phyloP scores from a whole-genome alignment of 2,797 vertebrate genomes.

The Xiphorhynchus erythropygius region DNA sequence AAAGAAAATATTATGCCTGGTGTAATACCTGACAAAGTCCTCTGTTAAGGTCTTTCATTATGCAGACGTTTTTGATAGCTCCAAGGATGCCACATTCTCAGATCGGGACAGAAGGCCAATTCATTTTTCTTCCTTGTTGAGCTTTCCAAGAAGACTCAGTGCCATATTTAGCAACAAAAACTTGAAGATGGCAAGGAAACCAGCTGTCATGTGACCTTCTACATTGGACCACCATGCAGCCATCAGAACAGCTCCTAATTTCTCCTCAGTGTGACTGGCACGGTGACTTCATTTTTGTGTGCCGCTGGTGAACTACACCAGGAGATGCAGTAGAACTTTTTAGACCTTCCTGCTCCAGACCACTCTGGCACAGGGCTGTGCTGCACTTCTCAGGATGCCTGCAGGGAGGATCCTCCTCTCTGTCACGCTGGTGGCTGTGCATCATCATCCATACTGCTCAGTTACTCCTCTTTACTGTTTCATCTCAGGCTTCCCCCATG shows the following conservation, averaged over 20 bases:
- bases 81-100: not conserved
- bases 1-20: not conserved
- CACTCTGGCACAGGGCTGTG: not conserved
- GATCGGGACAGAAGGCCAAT: not conserved
- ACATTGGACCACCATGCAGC: not conserved
- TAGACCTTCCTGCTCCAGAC: not conserved
- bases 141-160: not conserved
- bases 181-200: not conserved
- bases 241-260: not conserved
- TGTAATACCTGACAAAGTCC: not conserved
- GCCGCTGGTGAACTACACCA: not conserved
- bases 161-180: not conserved
- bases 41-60: not conserved
- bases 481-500: not conserved
- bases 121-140: not conserved
- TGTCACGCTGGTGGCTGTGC: not conserved
- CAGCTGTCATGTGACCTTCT: not conserved
- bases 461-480: not conserved
- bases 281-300: not conserved
- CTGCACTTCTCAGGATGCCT: not conserved
- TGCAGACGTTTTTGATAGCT: not conserved
- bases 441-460: rapidly evolving
- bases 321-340: not conserved
- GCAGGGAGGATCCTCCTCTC: not conserved
- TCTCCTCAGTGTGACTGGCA: not conserved